Conservation (phyloP, 1,140 invertebrate species). For the Drosophila simulans region DNA sequence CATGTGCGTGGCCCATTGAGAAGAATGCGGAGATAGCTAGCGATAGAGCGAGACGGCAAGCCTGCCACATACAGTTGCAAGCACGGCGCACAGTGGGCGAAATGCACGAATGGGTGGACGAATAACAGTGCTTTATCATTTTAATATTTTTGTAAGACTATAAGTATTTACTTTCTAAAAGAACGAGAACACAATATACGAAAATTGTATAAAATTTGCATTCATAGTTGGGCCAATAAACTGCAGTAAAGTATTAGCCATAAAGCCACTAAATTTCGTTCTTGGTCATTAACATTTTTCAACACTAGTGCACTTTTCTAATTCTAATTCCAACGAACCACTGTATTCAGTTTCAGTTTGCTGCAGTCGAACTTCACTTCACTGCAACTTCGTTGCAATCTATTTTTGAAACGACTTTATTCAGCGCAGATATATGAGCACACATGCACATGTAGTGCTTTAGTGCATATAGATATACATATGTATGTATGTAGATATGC, state of each 20-base stretch:
- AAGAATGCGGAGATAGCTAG: constrained; percentile 32
- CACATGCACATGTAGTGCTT: constrained; percentile 2
- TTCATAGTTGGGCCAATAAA: background rate
- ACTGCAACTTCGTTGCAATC: constrained; percentile 35
- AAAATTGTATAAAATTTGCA: background rate
- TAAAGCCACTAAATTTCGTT: background rate
- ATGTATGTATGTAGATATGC: constrained; percentile 6
- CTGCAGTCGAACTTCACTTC: constrained; percentile 34
- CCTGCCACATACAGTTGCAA: constrained; percentile 36
- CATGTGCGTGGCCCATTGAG: constrained; percentile 48
- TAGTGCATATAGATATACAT: constrained; percentile 1
- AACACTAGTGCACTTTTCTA: background rate
- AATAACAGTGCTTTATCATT: too few relatives aligned
- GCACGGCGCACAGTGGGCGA: constrained; percentile 23
- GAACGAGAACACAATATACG: too few relatives aligned
- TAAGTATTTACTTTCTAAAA: too few relatives aligned
- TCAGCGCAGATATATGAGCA: background rate
- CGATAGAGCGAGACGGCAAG: constrained; percentile 22
- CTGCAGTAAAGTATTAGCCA: background rate
- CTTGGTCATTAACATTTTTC: background rate
- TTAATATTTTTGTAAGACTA: too few relatives aligned
- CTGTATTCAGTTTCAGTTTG: constrained; percentile 37
- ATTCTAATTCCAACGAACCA: constrained; percentile 11
- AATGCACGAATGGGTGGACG: background rate
- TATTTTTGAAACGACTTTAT: constrained; percentile 44